phyloP scores from a whole-genome alignment of 1,140 invertebrate genomes.

The Zaprionus ornatus region DNA sequence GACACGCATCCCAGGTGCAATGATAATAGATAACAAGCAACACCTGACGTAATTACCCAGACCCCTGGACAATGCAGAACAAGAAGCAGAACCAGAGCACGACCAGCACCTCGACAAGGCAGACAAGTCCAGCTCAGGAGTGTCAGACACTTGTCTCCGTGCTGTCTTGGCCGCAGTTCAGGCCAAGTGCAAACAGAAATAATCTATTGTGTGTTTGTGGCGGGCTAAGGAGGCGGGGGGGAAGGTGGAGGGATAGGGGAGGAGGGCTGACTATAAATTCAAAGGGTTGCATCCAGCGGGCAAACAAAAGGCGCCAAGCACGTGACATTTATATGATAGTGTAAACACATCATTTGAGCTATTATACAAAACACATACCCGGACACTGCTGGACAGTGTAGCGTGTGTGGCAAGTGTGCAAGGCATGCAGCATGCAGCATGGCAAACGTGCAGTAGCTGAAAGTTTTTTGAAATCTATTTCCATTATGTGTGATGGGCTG shows the following conservation, averaged over 20 bases:
- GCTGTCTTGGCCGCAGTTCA: slow-evolving; percentile 12
- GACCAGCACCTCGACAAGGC: not conserved
- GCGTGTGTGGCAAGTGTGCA: not conserved
- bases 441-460: slow-evolving; percentile 47
- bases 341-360: slow-evolving; percentile 82
- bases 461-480: slow-evolving; percentile 78
- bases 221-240: not conserved
- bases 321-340: slow-evolving; percentile 82
- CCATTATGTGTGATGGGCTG: slow-evolving; percentile 70
- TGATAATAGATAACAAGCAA: slow-evolving; percentile 75
- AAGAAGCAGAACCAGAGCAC: not conserved
- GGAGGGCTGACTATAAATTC: slow-evolving; percentile 58
- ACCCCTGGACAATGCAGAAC: not conserved
- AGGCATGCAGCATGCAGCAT: slow-evolving; percentile 23
- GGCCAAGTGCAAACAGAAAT: slow-evolving; percentile 54
- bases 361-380: slow-evolving; percentile 71
- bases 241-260: not conserved
- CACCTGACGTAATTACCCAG: slow-evolving; percentile 58
- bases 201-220: slow-evolving; percentile 53
- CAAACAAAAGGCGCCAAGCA: slow-evolving; percentile 76
- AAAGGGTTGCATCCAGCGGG: slow-evolving; percentile 55
- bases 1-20: slow-evolving; percentile 43
- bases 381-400: slow-evolving; percentile 10
- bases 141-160: not conserved
- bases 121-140: not conserved